Evolutionary conservation across 2,888 invertebrate genomes (phyloP).

Genomic region (Bombylius major): DNA sequence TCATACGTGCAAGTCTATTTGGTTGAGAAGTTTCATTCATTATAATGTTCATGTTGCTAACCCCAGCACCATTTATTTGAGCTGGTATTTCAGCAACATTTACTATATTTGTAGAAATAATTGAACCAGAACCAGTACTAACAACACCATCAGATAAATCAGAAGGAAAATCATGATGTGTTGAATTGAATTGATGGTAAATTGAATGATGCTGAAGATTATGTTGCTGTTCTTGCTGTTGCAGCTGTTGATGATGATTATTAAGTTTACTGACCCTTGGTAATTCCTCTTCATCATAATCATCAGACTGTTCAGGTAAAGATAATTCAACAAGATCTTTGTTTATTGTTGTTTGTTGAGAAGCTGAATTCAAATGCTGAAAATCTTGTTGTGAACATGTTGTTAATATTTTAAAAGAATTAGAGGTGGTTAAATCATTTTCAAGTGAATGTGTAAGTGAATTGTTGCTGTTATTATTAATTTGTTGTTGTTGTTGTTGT

Average conservation of each 20-base stretch:
- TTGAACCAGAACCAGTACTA: no score
- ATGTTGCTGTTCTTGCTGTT: background rate
- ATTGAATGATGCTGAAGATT: no score
- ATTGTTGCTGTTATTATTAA: constrained; percentile 11
- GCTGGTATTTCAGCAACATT: no score
- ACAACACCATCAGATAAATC: no score
- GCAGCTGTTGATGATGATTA: background rate
- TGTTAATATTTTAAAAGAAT: background rate
- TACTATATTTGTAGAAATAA: no score
- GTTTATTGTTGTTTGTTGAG: background rate
- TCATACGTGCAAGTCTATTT: background rate
- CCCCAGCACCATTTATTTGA: no score
- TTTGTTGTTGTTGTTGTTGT: background rate
- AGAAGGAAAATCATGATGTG: no score
- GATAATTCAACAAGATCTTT: constrained; percentile 7
- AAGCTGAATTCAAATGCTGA: background rate
- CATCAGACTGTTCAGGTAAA: constrained; percentile 9
- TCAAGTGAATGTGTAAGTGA: constrained; percentile 6
- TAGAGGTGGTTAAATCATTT: background rate
- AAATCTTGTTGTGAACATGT: background rate
- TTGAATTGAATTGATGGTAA: no score
- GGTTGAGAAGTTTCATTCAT: background rate
- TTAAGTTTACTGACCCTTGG: constrained; percentile 15
- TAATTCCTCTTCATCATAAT: background rate
- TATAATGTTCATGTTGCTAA: background rate